Conservation (phyloP, 2,797 vertebrate genomes). For the Eutrigla gurnardus region DNA sequence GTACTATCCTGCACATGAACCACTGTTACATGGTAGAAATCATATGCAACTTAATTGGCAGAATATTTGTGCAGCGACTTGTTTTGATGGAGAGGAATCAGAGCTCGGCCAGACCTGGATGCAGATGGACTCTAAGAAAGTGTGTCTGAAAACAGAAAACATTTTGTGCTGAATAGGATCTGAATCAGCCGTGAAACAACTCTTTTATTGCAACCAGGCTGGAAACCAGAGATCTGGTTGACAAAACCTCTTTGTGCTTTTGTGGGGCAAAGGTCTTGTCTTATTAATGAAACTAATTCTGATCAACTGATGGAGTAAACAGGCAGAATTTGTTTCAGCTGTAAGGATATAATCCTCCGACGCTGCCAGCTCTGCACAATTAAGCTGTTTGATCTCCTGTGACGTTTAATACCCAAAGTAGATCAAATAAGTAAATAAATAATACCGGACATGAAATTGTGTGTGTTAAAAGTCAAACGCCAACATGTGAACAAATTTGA, state of each 20-base stretch:
- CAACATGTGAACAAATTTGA: not conserved
- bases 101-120: conserved; percentile 24
- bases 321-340: conserved; percentile 28
- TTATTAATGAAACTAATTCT: conserved; percentile 24
- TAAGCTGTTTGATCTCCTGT: conserved; percentile 34
- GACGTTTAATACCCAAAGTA: conserved; percentile 10
- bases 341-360: conserved; percentile 25
- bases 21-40: not conserved
- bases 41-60: not conserved
- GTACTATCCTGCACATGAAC: too few relatives aligned
- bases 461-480: not conserved
- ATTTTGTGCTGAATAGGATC: not conserved
- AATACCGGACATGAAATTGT: not conserved
- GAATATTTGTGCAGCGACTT: not conserved
- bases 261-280: conserved; percentile 37
- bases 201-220: not conserved
- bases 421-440: not conserved
- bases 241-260: conserved; percentile 2
- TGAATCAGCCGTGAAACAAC: not conserved
- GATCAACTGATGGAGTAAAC: conserved; percentile 25
- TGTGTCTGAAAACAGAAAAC: not conserved
- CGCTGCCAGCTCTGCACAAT: conserved; percentile 4
- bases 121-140: not conserved
- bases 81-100: not conserved
- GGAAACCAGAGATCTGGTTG: not conserved